Percentiles rank a stretch among this genome's conserved stretches.
Evolutionary conservation across 1,140 invertebrate species (phyloP).

Genomic region (Subanguina moxae): DNA sequence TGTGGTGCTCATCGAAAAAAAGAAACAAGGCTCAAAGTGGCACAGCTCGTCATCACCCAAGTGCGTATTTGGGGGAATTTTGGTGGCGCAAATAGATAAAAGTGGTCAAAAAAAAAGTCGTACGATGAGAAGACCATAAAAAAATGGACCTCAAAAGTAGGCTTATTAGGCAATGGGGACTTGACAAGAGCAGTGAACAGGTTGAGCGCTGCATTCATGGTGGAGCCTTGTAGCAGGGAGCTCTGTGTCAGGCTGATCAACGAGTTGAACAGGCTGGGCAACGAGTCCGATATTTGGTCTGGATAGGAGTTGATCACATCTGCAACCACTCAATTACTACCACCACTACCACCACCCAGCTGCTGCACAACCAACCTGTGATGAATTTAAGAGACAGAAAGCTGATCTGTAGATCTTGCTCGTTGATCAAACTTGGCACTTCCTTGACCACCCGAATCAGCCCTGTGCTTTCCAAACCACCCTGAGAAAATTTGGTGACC

Average conservation of each 20-base stretch:
- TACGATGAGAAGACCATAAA: too few relatives aligned
- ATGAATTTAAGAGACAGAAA: slow-evolving; percentile 70
- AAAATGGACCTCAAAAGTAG: slow-evolving; percentile 30
- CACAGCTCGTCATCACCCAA: too few relatives aligned
- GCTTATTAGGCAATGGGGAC: slow-evolving; percentile 66
- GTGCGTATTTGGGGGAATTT: too few relatives aligned
- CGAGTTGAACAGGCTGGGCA: slow-evolving; percentile 25
- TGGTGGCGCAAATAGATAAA: too few relatives aligned
- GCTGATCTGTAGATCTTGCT: slow-evolving; percentile 89
- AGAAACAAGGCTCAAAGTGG: too few relatives aligned
- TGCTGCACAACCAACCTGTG: slow-evolving; percentile 22
- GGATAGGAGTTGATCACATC: slow-evolving; percentile 35
- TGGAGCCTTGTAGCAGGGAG: slow-evolving; percentile 80
- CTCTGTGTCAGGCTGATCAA: slow-evolving; percentile 71
- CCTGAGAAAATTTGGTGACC: slow-evolving; percentile 73
- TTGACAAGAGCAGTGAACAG: slow-evolving; percentile 71
- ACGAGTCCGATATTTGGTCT: slow-evolving; percentile 30
- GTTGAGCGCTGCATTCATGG: slow-evolving; percentile 80
- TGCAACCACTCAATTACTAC: slow-evolving; percentile 14
- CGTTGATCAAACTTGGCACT: slow-evolving; percentile 80
- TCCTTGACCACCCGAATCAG: slow-evolving; percentile 68
- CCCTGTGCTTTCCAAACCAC: slow-evolving; percentile 25
- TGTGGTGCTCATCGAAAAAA: too few relatives aligned
- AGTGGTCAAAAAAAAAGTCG: too few relatives aligned
- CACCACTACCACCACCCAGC: too few relatives aligned